Evolutionary conservation across 2,888 invertebrate species (phyloP).

Genomic region (Molorchus minor): DNA sequence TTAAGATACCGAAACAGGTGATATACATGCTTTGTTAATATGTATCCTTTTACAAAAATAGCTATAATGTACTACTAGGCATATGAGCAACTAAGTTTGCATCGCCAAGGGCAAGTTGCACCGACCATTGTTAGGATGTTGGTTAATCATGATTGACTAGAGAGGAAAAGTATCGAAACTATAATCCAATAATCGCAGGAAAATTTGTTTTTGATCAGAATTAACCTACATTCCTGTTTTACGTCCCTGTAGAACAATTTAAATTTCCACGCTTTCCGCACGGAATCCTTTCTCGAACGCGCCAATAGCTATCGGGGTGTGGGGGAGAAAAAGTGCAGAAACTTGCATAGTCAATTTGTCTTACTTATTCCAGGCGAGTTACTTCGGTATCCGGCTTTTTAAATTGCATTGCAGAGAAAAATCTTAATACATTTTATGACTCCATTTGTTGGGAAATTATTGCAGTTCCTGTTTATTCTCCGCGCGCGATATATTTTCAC

Average conservation of each 20-base stretch:
- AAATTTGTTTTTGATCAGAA: background rate
- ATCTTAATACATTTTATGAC: background rate
- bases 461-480: background rate
- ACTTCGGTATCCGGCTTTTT: conserved; percentile 23
- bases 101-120: no score
- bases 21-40: no score
- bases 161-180: no score
- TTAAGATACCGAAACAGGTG: no score
- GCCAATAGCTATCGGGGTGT: conserved; percentile 37
- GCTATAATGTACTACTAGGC: no score
- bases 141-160: no score
- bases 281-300: conserved; percentile 23
- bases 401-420: background rate
- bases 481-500: no score
- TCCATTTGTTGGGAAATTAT: background rate
- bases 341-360: conserved; percentile 37
- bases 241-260: background rate
- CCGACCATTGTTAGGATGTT: no score
- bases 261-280: conserved; percentile 32
- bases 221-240: background rate
- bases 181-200: background rate
- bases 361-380: conserved; percentile 41
- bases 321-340: conserved; percentile 29
- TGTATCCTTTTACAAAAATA: no score
- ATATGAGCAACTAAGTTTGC: no score